Evolutionary conservation across 2,797 vertebrate genomes (phyloP).

Genomic region (Glossophaga mutica): DNA sequence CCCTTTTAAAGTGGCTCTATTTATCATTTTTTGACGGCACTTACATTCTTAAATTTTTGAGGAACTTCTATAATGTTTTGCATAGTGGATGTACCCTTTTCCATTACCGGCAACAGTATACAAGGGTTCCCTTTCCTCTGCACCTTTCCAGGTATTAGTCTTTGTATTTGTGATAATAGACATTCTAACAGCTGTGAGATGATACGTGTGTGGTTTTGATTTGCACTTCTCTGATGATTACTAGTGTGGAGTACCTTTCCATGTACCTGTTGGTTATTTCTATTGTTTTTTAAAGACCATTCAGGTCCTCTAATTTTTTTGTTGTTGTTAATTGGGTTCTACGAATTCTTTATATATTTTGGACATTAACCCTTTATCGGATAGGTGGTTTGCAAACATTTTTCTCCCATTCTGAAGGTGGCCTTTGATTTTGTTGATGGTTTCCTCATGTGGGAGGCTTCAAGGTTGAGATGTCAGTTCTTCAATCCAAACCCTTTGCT

Average conservation of each 20-base stretch:
- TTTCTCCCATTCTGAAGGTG: neutral
- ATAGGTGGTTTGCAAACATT: neutral
- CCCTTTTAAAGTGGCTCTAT: neutral
- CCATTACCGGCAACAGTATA: neutral
- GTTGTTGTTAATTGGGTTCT: neutral
- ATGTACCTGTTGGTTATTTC: neutral
- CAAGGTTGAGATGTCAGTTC: neutral
- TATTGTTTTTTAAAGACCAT: neutral
- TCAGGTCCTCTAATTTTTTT: neutral
- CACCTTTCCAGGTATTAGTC: neutral
- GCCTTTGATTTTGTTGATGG: neutral
- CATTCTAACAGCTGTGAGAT: neutral
- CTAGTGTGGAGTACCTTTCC: neutral
- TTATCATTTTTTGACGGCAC: neutral
- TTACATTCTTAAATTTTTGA: neutral
- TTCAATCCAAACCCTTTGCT: neutral
- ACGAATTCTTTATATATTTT: neutral
- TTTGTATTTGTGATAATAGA: neutral
- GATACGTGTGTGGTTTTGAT: neutral
- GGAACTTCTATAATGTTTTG: neutral
- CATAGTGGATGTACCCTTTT: neutral
- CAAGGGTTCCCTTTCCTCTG: neutral
- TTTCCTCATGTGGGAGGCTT: neutral
- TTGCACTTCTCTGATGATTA: neutral
- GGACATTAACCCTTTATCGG: neutral